A percentile compares a stretch with the other conserved stretches of the same genome.
These are phyloP conservation scores for Crenichthys baileyi DNA, from an alignment of 2,797 vertebrate genomes.

Conservation along the genomic window DNA sequence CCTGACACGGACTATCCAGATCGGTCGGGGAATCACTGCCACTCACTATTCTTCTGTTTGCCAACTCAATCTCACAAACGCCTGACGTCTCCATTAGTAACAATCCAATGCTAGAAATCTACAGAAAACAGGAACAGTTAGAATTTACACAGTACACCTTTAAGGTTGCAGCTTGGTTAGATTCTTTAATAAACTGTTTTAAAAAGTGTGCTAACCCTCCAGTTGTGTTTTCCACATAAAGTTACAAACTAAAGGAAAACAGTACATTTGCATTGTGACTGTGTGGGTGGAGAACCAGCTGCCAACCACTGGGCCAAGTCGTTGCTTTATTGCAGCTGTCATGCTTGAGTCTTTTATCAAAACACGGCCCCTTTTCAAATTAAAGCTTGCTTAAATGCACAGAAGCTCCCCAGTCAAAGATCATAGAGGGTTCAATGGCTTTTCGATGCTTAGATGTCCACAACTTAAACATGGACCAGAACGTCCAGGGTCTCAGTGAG, in stretches of 20 bases:
- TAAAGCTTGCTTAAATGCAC: background rate
- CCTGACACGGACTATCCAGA: conserved; percentile 76
- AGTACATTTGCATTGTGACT: background rate
- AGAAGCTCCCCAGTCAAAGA: background rate
- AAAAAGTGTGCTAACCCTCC: background rate
- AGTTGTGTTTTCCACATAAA: background rate
- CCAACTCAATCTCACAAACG: conserved; percentile 80
- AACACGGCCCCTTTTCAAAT: background rate
- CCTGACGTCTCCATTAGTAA: conserved; percentile 82
- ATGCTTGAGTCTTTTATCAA: background rate
- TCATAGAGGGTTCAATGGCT: background rate
- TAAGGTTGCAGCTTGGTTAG: no score
- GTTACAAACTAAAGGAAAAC: background rate
- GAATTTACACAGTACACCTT: background rate
- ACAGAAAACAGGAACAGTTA: background rate
- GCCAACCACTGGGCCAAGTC: background rate
- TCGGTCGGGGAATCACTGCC: conserved; percentile 75
- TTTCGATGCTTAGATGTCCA: background rate
- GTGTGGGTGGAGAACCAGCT: background rate
- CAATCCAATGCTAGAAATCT: conserved; percentile 20
- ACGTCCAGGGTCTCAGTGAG: background rate
- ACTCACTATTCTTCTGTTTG: conserved; percentile 76
- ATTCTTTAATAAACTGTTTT: background rate
- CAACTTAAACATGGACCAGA: background rate
- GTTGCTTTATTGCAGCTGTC: background rate